Evolutionary conservation across 2,888 invertebrate genomes (phyloP).

Genomic region (Drosophila testacea): DNA sequence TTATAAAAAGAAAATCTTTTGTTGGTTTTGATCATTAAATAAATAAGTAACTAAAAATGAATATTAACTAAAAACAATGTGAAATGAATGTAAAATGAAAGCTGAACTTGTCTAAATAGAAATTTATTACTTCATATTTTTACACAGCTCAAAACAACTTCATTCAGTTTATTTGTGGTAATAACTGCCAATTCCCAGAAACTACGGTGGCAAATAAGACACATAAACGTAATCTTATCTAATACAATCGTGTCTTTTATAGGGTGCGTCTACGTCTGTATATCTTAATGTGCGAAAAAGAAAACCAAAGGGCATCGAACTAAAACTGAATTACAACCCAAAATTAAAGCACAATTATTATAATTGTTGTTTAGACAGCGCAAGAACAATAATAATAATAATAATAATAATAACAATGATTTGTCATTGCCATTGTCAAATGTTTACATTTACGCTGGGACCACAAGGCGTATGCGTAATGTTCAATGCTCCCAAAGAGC

Average conservation of each 20-base stretch:
- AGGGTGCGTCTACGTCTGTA: neutral
- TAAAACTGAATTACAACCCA: neutral
- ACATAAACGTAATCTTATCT: slow-evolving; percentile 27
- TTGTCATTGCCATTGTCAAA: slow-evolving; percentile 31
- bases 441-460: slow-evolving; percentile 30
- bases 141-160: no score
- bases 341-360: slow-evolving; percentile 11
- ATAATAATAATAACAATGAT: slow-evolving; percentile 10
- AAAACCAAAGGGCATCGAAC: slow-evolving; percentile 26
- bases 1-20: no score
- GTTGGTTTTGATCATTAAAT: no score
- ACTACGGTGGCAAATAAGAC: slow-evolving; percentile 13
- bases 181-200: slow-evolving; percentile 5
- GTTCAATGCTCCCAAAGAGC: slow-evolving; percentile 22
- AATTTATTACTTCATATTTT: no score
- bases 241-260: slow-evolving; percentile 20
- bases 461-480: slow-evolving; percentile 62
- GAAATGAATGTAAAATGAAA: no score
- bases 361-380: slow-evolving; percentile 31
- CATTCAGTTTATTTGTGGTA: neutral
- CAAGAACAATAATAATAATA: slow-evolving; percentile 11
- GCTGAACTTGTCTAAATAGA: no score
- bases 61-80: no score
- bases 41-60: no score
- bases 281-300: neutral